Evolutionary conservation across 2,888 invertebrate species (phyloP).

Genomic region (Cordilura impudica): DNA sequence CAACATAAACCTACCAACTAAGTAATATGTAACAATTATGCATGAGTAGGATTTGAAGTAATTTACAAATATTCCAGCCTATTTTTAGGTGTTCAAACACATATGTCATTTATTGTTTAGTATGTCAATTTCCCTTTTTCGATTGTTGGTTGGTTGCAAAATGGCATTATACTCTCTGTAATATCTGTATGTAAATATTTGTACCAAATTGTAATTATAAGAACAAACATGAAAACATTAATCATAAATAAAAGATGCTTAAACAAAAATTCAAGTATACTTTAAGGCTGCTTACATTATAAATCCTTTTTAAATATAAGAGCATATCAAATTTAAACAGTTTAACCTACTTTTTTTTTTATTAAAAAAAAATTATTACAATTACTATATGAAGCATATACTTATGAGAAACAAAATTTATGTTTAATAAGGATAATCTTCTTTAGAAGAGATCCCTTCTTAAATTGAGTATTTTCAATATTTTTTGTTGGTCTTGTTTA

Average conservation of each 20-base stretch:
- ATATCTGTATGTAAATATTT: not conserved
- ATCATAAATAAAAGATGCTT: not conserved
- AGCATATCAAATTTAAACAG: not conserved
- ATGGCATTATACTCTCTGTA: not conserved
- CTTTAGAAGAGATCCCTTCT: not conserved
- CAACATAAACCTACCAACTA: not conserved
- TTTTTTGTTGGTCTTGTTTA: too few species aligned
- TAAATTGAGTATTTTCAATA: too few species aligned
- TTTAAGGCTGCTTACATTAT: not conserved
- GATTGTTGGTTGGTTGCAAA: not conserved
- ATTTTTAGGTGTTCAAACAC: conserved; percentile 4
- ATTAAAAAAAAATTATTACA: too few species aligned
- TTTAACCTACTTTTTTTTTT: too few species aligned
- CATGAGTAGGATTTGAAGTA: not conserved
- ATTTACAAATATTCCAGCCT: conserved; percentile 1
- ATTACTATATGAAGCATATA: too few species aligned
- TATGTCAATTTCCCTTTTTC: conserved; percentile 26
- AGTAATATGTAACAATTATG: too few species aligned
- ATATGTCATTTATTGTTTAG: conserved; percentile 13
- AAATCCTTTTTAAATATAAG: not conserved
- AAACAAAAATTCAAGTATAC: not conserved
- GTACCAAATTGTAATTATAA: not conserved
- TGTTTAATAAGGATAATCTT: not conserved
- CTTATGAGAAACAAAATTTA: too few species aligned
- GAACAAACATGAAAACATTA: conserved; percentile 11